Percentiles rank a stretch among this genome's conserved stretches.
Evolutionary conservation across 2,888 invertebrate genomes (phyloP).

Genomic region (Noctuana brunneofusca): DNA sequence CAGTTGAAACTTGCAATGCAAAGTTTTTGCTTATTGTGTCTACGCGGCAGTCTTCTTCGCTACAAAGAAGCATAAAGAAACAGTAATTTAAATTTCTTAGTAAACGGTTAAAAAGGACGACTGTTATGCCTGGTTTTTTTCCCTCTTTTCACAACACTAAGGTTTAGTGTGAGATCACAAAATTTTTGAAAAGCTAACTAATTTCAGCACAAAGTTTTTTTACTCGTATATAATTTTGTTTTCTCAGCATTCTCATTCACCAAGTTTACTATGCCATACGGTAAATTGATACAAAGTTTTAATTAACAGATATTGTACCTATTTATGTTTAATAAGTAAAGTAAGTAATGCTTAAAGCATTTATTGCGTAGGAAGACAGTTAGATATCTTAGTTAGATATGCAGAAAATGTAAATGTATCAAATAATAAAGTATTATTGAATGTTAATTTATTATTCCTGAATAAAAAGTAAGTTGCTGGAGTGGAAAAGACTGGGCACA

Average conservation of each 20-base stretch:
- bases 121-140: constrained; percentile 5
- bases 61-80: constrained; percentile 28
- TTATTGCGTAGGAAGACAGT: background rate
- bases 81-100: constrained; percentile 29
- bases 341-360: background rate
- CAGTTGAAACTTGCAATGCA: constrained; percentile 21
- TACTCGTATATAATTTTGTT: no score
- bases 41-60: constrained; percentile 24
- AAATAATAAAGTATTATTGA: background rate
- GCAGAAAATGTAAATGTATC: background rate
- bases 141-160: background rate
- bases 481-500: no score
- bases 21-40: constrained; percentile 34
- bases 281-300: no score
- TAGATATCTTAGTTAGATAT: background rate
- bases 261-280: no score
- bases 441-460: no score
- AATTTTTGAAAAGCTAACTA: background rate
- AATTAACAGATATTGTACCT: background rate
- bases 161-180: background rate
- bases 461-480: no score
- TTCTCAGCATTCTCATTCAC: no score
- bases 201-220: background rate
- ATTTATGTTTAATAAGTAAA: background rate
- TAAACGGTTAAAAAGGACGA: constrained; percentile 22